Conservation (phyloP, 2,888 invertebrate genomes). For the Agrotis ipsilon region DNA sequence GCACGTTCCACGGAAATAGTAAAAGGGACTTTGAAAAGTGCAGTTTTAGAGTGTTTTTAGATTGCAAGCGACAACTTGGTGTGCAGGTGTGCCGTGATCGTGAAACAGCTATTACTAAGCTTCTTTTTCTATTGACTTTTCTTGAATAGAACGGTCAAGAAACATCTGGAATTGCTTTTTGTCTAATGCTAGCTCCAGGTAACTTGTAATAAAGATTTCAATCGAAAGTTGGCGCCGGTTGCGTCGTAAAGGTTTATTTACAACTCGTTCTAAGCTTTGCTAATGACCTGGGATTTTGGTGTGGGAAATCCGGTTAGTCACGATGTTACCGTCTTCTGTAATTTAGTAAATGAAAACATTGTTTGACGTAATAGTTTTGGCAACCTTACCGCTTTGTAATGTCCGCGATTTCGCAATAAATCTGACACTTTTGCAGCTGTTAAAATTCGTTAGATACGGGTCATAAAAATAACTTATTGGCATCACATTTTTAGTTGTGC, state of each 20-base stretch:
- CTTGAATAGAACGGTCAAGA: constrained; percentile 71
- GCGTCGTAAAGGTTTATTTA: constrained; percentile 57
- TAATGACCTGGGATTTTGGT: constrained; percentile 58
- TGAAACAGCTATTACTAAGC: constrained; percentile 73
- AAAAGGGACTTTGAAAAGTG: constrained; percentile 80
- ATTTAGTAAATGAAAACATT: constrained; percentile 61
- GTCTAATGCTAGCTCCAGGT: constrained; percentile 46
- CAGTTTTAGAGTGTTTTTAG: constrained; percentile 78
- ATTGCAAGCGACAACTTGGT: constrained; percentile 69
- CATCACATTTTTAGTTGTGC: constrained; percentile 10
- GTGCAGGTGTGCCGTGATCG: constrained; percentile 77
- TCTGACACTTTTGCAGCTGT: constrained; percentile 45
- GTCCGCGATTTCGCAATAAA: constrained; percentile 49
- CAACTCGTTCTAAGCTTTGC: constrained; percentile 58
- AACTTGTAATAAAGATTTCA: constrained; percentile 51
- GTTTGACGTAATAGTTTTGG: constrained; percentile 68
- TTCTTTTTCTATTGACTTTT: constrained; percentile 73
- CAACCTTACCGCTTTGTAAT: constrained; percentile 56
- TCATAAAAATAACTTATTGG: constrained; percentile 38
- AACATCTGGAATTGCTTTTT: constrained; percentile 58
- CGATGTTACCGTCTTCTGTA: constrained; percentile 42
- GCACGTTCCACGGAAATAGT: constrained; percentile 70
- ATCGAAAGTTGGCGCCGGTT: constrained; percentile 61
- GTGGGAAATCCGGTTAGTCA: constrained; percentile 71
- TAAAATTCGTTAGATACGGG: constrained; percentile 28